Conservation (phyloP, 1,140 invertebrate genomes). For the Octopus sinensis region DNA sequence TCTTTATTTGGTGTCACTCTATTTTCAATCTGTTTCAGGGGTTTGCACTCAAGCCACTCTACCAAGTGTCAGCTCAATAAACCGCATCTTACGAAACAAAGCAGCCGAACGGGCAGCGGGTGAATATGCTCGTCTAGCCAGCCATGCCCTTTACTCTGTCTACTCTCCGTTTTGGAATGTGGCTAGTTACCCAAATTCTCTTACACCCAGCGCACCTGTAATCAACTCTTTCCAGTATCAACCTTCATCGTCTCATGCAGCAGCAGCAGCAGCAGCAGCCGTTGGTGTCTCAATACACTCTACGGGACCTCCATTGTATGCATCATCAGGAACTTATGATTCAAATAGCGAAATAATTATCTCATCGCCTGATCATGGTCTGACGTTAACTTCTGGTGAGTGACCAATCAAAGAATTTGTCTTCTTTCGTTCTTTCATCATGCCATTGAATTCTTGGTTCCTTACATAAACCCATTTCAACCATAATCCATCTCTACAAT, state of each 20-base stretch:
- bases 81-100: constrained; percentile 79
- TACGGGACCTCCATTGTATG: too few relatives aligned
- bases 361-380: background rate
- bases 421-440: background rate
- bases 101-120: constrained; percentile 43
- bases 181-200: background rate
- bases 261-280: background rate
- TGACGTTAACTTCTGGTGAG: background rate
- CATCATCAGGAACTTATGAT: too few relatives aligned
- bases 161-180: constrained; percentile 17
- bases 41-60: constrained; percentile 98
- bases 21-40: constrained; percentile 58
- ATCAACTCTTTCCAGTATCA: background rate
- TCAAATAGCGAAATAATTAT: too few relatives aligned
- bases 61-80: constrained; percentile 97
- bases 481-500: background rate
- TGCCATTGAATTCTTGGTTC: background rate
- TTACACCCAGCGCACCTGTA: background rate
- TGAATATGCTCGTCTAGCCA: constrained; percentile 40
- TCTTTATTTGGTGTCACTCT: too few relatives aligned
- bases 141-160: constrained; percentile 19
- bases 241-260: background rate
- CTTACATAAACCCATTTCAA: background rate
- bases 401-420: background rate
- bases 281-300: too few relatives aligned